Conservation (phyloP, 2,797 vertebrate species). For the Chelidonichthys spinosus region DNA sequence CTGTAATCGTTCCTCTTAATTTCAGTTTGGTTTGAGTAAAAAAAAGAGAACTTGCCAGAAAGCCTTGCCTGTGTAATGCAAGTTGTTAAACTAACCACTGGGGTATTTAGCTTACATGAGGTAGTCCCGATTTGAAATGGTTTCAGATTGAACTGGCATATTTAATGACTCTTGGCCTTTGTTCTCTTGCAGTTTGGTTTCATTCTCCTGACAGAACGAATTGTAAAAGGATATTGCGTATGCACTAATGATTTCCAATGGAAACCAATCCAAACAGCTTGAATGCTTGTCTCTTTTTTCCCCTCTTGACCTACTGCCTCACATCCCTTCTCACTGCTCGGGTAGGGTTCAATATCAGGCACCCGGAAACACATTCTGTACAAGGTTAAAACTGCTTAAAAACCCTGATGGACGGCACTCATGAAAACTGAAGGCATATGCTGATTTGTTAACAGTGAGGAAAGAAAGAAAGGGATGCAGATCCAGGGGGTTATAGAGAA, state of each 20-base stretch:
- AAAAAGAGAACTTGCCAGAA: conserved; percentile 65
- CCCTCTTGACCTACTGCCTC: conserved; percentile 41
- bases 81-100: conserved; percentile 75
- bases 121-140: conserved; percentile 71
- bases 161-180: conserved; percentile 79
- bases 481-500: conserved; percentile 48
- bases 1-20: conserved; percentile 67
- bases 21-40: conserved; percentile 75
- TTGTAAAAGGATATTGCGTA: conserved; percentile 80
- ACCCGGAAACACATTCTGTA: conserved; percentile 12
- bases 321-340: conserved; percentile 40
- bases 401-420: conserved; percentile 34
- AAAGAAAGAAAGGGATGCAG: conserved; percentile 71
- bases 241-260: conserved; percentile 81
- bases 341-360: conserved; percentile 54
- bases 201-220: conserved; percentile 70
- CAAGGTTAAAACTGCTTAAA: conserved; percentile 30
- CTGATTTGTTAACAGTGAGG: conserved; percentile 53
- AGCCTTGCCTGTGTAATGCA: conserved; percentile 72
- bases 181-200: conserved; percentile 70
- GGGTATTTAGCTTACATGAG: conserved; percentile 79
- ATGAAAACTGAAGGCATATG: conserved; percentile 56
- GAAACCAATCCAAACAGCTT: conserved; percentile 43
- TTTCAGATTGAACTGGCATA: conserved; percentile 71
- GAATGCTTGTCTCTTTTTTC: conserved; percentile 47